A percentile compares a stretch with the other conserved stretches of the same genome.
These are phyloP conservation scores for Artemia sp. DNA, from an alignment of 2,888 invertebrate genomes.

Conservation along the genomic window DNA sequence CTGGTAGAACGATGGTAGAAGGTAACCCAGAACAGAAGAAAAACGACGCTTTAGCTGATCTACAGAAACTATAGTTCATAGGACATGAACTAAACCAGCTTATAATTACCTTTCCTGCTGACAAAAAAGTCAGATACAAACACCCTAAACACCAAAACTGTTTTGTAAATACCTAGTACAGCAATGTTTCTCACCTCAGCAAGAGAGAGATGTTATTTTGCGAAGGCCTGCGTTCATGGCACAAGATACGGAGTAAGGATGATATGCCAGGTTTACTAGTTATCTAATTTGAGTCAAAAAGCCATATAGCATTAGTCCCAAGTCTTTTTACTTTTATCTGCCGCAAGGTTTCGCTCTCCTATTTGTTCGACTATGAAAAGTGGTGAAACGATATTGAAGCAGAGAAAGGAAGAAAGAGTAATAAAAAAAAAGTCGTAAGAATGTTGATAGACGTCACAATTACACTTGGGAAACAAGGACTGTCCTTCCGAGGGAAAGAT, in stretches of 20 bases:
- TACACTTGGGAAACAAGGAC: neutral
- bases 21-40: too few relatives aligned
- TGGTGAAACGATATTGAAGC: neutral
- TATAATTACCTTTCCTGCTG: neutral
- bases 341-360: neutral
- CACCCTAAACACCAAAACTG: neutral
- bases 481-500: neutral
- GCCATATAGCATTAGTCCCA: neutral
- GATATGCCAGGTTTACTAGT: neutral
- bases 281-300: neutral
- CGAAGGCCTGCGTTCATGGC: neutral
- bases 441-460: neutral
- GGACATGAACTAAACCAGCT: neutral
- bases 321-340: neutral
- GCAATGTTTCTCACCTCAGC: neutral
- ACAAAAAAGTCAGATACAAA: neutral
- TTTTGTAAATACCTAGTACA: neutral
- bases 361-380: neutral
- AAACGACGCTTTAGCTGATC: too few relatives aligned
- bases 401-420: neutral
- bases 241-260: constrained; percentile 13
- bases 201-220: neutral
- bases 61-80: too few relatives aligned
- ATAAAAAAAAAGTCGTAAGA: neutral
- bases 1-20: too few relatives aligned